Evolutionary conservation across 2,888 invertebrate species (phyloP).

Genomic region (Acrocyrtus sp.): DNA sequence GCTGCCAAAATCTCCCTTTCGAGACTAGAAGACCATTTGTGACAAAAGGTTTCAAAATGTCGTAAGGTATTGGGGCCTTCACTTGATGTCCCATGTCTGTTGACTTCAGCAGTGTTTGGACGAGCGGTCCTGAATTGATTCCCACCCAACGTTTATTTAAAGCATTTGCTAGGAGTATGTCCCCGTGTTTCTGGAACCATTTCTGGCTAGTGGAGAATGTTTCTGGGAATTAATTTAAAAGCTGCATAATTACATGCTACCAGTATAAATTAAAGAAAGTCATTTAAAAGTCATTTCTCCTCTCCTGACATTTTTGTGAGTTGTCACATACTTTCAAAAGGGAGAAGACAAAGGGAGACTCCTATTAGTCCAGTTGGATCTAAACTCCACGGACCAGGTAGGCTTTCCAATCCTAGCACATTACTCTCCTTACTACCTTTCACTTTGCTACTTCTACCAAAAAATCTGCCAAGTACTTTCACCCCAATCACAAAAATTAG

Average conservation of each 20-base stretch:
- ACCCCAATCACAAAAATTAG: no score
- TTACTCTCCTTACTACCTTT: no score
- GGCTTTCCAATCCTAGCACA: no score
- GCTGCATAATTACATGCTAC: no score
- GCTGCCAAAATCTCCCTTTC: conserved; percentile 25
- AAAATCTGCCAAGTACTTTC: no score
- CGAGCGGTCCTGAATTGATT: not conserved
- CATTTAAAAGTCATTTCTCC: no score
- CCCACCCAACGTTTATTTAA: not conserved
- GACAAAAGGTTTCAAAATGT: conserved; percentile 16
- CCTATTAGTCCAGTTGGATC: not conserved
- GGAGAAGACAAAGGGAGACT: not conserved
- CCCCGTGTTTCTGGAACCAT: not conserved
- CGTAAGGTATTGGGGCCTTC: not conserved
- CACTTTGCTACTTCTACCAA: no score
- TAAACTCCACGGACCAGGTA: not conserved
- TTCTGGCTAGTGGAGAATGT: not conserved
- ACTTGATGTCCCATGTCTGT: not conserved
- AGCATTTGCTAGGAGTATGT: not conserved
- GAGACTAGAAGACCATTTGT: conserved; percentile 20
- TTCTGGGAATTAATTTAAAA: not conserved
- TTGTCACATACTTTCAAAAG: not conserved
- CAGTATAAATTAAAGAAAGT: no score
- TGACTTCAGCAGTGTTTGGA: not conserved
- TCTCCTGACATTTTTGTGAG: no score